Conservation (phyloP, 35 echinoderm and acorn worm species). For the Ptychodera flava region DNA sequence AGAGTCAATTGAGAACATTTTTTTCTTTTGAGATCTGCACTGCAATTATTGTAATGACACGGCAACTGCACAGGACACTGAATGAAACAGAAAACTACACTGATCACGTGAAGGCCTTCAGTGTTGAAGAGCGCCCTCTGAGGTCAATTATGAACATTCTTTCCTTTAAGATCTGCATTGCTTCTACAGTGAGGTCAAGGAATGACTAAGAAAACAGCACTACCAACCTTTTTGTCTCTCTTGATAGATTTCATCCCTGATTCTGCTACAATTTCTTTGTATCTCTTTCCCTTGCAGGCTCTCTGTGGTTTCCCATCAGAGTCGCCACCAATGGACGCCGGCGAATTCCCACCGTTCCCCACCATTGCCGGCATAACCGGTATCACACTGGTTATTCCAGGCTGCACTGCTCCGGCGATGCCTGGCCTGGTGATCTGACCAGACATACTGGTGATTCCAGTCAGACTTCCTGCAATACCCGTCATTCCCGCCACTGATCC, state of each 20-base stretch:
- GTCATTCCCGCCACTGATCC: background rate
- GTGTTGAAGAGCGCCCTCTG: too few species aligned
- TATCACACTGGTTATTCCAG: conserved; percentile 15
- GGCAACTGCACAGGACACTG: too few species aligned
- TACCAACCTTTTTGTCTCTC: conserved; percentile 43
- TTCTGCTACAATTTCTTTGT: conserved; percentile 50
- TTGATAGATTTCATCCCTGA: background rate
- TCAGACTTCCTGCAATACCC: background rate
- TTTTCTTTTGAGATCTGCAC: too few species aligned
- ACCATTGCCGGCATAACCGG: background rate
- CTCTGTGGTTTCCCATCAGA: conserved; percentile 44
- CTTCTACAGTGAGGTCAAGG: too few species aligned
- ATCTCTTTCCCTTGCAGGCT: conserved; percentile 52
- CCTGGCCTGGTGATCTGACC: background rate
- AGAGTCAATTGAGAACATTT: too few species aligned
- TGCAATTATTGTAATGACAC: too few species aligned
- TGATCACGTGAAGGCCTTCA: too few species aligned
- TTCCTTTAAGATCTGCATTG: too few species aligned
- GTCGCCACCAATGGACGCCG: conserved; percentile 16
- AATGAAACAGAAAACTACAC: too few species aligned
- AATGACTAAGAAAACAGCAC: too few species aligned
- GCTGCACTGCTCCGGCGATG: background rate
- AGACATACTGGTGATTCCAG: background rate
- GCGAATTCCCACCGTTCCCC: background rate
- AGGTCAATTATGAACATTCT: too few species aligned